A percentile compares a stretch with the other conserved stretches of the same genome.
phyloP scores from a whole-genome alignment of 2,888 invertebrate genomes.

The Oligia latruncula region DNA sequence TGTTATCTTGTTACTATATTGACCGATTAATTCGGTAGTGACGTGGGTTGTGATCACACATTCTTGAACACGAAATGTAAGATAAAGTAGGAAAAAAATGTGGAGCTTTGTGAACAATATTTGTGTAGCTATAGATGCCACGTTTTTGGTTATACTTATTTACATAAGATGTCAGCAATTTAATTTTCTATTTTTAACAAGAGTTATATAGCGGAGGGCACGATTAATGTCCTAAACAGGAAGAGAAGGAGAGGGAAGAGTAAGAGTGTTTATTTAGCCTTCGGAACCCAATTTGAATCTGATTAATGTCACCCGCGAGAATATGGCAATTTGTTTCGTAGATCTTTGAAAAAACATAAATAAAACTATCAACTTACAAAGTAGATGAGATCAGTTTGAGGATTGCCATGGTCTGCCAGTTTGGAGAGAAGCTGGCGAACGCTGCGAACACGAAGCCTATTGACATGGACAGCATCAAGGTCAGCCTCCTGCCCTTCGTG shows the following conservation, averaged over 20 bases:
- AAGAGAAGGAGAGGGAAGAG: too few relatives aligned
- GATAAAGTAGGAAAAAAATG: slow-evolving; percentile 44
- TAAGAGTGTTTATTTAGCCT: too few relatives aligned
- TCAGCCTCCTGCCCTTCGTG: slow-evolving; percentile 82
- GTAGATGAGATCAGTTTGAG: slow-evolving; percentile 85
- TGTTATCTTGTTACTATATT: slow-evolving; percentile 42
- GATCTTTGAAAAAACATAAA: not conserved
- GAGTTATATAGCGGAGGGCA: not conserved
- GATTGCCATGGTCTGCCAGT: slow-evolving; percentile 84
- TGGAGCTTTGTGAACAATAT: slow-evolving; percentile 15
- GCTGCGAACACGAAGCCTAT: slow-evolving; percentile 85
- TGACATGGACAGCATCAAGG: slow-evolving; percentile 85
- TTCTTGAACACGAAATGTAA: not conserved
- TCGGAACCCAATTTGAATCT: not conserved
- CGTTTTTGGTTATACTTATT: not conserved
- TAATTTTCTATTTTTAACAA: not conserved
- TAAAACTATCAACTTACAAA: slow-evolving; percentile 76
- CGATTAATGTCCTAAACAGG: too few relatives aligned
- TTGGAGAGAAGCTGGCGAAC: slow-evolving; percentile 83
- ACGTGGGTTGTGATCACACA: slow-evolving; percentile 14
- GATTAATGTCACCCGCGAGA: not conserved
- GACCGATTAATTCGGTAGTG: slow-evolving; percentile 17
- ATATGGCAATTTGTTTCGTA: not conserved
- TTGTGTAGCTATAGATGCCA: slow-evolving; percentile 7
- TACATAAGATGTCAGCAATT: not conserved